Conservation (phyloP, 2,888 invertebrate genomes). For the Caenorhabditis sp. region DNA sequence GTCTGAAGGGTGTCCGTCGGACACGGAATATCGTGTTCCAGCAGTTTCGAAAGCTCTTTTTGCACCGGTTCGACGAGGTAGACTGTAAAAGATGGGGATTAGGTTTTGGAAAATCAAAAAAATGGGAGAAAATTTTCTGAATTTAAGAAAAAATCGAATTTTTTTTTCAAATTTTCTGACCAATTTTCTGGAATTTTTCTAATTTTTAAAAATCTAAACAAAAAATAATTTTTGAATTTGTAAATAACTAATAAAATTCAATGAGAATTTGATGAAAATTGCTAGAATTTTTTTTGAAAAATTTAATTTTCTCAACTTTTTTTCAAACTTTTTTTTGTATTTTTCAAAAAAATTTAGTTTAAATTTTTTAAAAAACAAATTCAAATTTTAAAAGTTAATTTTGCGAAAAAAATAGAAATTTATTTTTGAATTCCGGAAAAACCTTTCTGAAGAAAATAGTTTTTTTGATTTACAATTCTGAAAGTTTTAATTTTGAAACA, state of each 20-base stretch:
- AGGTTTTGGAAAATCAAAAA: neutral
- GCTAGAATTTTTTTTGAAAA: neutral
- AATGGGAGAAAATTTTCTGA: neutral
- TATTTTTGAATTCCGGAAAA: no score
- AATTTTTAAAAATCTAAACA: neutral
- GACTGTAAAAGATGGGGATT: conserved; percentile 29
- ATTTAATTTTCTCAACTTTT: no score
- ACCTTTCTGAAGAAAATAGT: neutral
- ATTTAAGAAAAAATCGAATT: neutral
- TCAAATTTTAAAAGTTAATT: no score
- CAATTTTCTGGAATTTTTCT: no score
- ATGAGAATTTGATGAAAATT: no score
- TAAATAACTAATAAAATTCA: no score
- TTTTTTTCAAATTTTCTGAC: neutral
- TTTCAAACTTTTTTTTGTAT: no score
- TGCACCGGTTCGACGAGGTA: conserved; percentile 83
- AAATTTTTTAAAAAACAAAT: neutral
- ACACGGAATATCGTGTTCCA: conserved; percentile 47
- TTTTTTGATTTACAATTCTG: no score
- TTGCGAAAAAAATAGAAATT: no score
- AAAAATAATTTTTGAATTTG: neutral
- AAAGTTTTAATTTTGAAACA: conserved; percentile 82
- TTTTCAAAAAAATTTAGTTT: conserved; percentile 79
- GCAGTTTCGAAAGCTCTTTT: conserved; percentile 34
- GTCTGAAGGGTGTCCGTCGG: conserved; percentile 38